Percentiles rank a stretch among this genome's conserved stretches.
phyloP scores from a whole-genome alignment of 2,888 invertebrate genomes.

The Drosophila dives region DNA sequence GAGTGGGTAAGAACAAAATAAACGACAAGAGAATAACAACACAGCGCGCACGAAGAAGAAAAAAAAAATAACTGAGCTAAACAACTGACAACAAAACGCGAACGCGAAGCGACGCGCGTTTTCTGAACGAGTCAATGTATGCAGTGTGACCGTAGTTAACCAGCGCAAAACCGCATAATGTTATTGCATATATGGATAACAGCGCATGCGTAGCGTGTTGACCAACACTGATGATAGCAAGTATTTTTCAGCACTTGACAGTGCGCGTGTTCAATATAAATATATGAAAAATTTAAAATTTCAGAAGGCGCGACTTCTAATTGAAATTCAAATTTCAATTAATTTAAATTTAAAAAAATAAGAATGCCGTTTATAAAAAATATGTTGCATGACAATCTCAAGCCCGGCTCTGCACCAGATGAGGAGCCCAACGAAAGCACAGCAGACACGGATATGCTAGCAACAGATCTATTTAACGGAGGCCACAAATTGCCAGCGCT shows the following conservation, averaged over 20 bases:
- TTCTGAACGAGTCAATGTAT: constrained; percentile 51
- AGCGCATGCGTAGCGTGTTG: constrained; percentile 65
- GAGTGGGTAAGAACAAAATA: constrained; percentile 22
- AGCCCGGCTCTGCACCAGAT: not conserved
- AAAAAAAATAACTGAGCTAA: constrained; percentile 16
- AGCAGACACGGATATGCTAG: constrained; percentile 14
- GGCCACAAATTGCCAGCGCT: constrained; percentile 33
- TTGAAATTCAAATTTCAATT: not conserved
- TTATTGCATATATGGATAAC: constrained; percentile 45
- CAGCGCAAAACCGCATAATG: constrained; percentile 43
- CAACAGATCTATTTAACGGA: constrained; percentile 37
- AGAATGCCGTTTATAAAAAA: constrained; percentile 31
- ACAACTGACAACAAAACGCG: constrained; percentile 68
- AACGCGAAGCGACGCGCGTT: constrained; percentile 75
- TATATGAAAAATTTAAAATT: not conserved
- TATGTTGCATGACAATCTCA: constrained; percentile 2
- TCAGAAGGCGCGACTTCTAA: not conserved
- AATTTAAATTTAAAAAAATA: not conserved
- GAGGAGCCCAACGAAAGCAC: constrained; percentile 12
- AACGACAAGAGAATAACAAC: constrained; percentile 35
- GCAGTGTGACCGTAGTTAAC: constrained; percentile 52
- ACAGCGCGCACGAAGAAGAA: constrained; percentile 37
- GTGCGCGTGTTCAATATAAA: constrained; percentile 7
- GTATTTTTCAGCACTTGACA: constrained; percentile 25
- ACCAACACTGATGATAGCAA: constrained; percentile 42